Evolutionary conservation across 2,113 vertebrate genomes (phyloP).

Genomic region (Tapirus terrestris): DNA sequence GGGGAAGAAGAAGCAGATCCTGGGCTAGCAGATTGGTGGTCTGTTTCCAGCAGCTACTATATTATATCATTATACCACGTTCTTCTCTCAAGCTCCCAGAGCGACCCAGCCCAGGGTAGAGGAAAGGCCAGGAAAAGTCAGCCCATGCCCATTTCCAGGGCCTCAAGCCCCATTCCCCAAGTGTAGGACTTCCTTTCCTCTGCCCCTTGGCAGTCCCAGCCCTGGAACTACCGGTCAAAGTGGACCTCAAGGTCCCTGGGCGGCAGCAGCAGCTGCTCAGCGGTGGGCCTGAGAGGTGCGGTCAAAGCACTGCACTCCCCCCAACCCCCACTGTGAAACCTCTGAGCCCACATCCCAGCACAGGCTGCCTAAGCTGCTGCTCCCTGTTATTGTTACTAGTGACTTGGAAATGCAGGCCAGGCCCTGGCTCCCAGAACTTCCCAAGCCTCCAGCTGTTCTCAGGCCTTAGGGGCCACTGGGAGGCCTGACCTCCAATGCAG

Average conservation of each 20-base stretch:
- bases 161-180: not conserved
- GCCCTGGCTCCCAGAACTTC: slow-evolving; percentile 15
- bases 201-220: not conserved
- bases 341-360: not conserved
- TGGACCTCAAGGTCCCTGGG: not conserved
- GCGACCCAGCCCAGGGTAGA: not conserved
- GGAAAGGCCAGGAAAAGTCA: not conserved
- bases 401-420: slow-evolving; percentile 6
- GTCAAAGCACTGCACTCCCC: not conserved
- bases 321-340: not conserved
- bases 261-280: not conserved
- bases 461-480: slow-evolving; percentile 30
- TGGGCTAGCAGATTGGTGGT: not conserved
- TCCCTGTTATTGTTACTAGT: slow-evolving; percentile 56
- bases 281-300: not conserved
- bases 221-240: not conserved
- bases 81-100: not conserved
- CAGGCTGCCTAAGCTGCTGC: not conserved
- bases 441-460: slow-evolving; percentile 43
- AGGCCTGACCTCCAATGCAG: slow-evolving; percentile 1
- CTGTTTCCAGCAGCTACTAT: not conserved
- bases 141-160: not conserved
- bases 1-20: not conserved
- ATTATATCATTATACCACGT: not conserved
- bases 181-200: not conserved